Evolutionary conservation across 1,140 invertebrate genomes (phyloP).

Genomic region (Drosophila lacteicornis): DNA sequence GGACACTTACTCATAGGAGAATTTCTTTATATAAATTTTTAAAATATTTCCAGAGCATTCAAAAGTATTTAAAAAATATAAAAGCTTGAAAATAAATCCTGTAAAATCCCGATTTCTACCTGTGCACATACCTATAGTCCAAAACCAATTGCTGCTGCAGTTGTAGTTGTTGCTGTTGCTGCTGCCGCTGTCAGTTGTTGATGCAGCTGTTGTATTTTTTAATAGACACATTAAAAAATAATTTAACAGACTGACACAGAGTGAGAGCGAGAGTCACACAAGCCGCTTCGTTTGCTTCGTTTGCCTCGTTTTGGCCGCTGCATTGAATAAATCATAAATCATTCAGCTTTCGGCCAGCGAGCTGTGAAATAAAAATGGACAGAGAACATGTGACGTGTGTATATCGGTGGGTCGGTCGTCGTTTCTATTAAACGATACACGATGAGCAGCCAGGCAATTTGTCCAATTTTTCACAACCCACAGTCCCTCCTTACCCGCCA

Average conservation of each 20-base stretch:
- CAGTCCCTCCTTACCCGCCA: background rate
- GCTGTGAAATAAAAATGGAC: slow-evolving; percentile 62
- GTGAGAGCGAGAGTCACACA: slow-evolving; percentile 16
- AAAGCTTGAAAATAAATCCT: too few species aligned
- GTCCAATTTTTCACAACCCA: slow-evolving; percentile 18
- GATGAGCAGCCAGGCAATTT: slow-evolving; percentile 77
- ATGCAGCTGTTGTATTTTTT: slow-evolving; percentile 80
- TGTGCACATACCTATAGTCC: slow-evolving; percentile 8
- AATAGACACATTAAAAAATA: slow-evolving; percentile 83
- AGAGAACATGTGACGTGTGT: slow-evolving; percentile 59
- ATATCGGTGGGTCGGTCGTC: slow-evolving; percentile 24
- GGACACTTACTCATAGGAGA: too few species aligned
- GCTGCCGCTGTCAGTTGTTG: slow-evolving; percentile 48
- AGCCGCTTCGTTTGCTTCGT: slow-evolving; percentile 12
- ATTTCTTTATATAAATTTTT: too few species aligned
- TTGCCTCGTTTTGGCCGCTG: slow-evolving; percentile 41
- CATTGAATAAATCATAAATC: slow-evolving; percentile 82
- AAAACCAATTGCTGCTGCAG: slow-evolving; percentile 12
- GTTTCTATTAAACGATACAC: slow-evolving; percentile 73
- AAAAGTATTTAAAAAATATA: background rate
- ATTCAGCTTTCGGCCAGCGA: slow-evolving; percentile 67
- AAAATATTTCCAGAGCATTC: too few species aligned
- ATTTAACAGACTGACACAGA: slow-evolving; percentile 67
- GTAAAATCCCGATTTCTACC: background rate
- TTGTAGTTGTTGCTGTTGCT: slow-evolving; percentile 20